Percentiles rank a stretch among this genome's conserved stretches.
phyloP scores from a whole-genome alignment of 1,140 invertebrate genomes.

The Pogonomyrmex californicus region DNA sequence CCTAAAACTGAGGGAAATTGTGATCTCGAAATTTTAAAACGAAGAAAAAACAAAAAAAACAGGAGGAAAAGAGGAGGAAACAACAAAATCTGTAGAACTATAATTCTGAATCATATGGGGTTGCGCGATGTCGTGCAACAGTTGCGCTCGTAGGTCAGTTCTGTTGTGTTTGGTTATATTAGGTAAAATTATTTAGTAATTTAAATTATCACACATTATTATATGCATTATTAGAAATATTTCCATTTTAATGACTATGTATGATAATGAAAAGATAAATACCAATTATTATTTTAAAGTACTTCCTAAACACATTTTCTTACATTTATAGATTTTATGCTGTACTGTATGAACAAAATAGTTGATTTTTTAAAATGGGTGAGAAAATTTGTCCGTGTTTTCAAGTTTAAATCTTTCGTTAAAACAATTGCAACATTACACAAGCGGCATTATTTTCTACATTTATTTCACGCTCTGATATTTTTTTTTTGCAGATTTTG shows the following conservation, averaged over 20 bases:
- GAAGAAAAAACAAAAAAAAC: not conserved
- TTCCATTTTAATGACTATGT: not conserved
- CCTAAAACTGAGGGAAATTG: slow-evolving; percentile 16
- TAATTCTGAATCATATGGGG: slow-evolving; percentile 37
- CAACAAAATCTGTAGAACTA: not conserved
- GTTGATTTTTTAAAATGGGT: not conserved
- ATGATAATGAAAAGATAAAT: not conserved
- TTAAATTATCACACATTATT: slow-evolving; percentile 35
- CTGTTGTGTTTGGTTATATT: slow-evolving; percentile 1
- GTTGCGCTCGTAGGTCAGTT: slow-evolving; percentile 74
- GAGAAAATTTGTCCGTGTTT: not conserved
- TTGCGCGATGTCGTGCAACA: slow-evolving; percentile 64
- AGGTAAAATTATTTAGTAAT: not conserved
- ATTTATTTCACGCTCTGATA: not conserved
- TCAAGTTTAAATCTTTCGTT: not conserved
- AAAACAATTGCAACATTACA: not conserved
- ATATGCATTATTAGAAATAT: not conserved
- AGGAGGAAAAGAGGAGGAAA: not conserved
- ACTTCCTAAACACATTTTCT: not conserved
- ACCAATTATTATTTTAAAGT: not conserved
- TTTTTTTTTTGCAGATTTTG: slow-evolving; percentile 1
- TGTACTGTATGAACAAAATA: not conserved
- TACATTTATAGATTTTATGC: not conserved
- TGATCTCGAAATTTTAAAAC: slow-evolving; percentile 35
- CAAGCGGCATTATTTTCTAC: not conserved